Evolutionary conservation across 2,888 invertebrate species (phyloP), one percentile per base, ranked within the genome.

Genomic region (Caenorhabditis imperialis): DNA sequence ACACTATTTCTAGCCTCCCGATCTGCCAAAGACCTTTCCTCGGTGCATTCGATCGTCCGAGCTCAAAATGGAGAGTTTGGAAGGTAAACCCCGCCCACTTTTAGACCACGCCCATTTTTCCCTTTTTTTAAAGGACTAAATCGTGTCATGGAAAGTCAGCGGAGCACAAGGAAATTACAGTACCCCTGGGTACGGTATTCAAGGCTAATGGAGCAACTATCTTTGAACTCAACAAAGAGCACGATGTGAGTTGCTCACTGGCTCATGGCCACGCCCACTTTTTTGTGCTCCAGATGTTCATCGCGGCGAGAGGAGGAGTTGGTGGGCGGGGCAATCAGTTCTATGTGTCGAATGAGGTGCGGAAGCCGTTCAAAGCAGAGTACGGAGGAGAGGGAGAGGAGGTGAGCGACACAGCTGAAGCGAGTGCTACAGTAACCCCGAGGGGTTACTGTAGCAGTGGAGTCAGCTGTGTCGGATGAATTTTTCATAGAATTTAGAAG

Each of bases 281-380:
- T 40, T 40, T 27, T 3, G 12, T 5, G 10, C 37, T 73, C 4
- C 90, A 93, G 51, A 92, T 94, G 92, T 98, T 94, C 89, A 91
- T 99, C 16, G 96, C 94, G 8, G 96, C 98, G 12, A 90, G 96
- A 75, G 99, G 99, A 0, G 99, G 99, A 3, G 92, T 94, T 0
- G 99, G 99, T 0, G 99, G 99, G 0, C 93, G 93, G 87, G 99
- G 99, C 0, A 99, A 99, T 90, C 91, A 92, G 75, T 96, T 93
- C 90, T 99, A 97, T 89, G 91, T 93, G 20, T 92, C 93, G 0
- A 92, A 93, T 83, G 92, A 47, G 91, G 93, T 87, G 92, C 93
- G 91, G 90, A 90, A 93, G 0, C 98, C 99, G 0, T 90, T 92
- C 78, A 91, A 95, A 70, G 93, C 94, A 5, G 97, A 99, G 89